Conservation (phyloP, 2,113 vertebrate genomes). For the Anhinga anhinga region DNA sequence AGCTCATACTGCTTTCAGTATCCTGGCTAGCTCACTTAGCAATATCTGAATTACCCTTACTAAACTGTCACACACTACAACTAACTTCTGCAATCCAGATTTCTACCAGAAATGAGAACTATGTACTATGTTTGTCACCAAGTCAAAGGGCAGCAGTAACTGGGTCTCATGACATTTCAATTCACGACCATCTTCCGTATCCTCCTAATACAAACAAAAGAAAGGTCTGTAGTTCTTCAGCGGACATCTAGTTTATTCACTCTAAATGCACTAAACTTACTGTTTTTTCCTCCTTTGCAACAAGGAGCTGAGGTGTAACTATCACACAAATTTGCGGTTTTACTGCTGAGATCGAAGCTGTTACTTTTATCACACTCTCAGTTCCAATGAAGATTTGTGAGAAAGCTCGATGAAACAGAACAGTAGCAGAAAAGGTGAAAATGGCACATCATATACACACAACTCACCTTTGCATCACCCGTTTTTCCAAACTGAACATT, state of each 20-base stretch:
- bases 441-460: neutral
- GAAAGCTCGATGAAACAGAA: neutral
- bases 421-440: neutral
- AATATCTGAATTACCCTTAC: neutral
- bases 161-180: neutral
- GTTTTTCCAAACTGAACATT: neutral
- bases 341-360: neutral
- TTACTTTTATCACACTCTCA: neutral
- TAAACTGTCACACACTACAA: neutral
- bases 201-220: neutral
- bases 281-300: neutral
- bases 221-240: neutral
- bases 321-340: neutral
- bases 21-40: no score
- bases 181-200: neutral
- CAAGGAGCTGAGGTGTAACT: neutral
- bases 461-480: neutral
- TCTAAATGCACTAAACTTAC: neutral
- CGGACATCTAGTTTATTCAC: neutral
- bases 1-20: neutral
- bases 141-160: neutral
- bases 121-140: neutral
- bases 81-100: neutral
- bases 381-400: neutral
- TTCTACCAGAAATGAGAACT: neutral